Evolutionary conservation across 2,113 vertebrate genomes (phyloP).

Genomic region (Zapus hudsonius): DNA sequence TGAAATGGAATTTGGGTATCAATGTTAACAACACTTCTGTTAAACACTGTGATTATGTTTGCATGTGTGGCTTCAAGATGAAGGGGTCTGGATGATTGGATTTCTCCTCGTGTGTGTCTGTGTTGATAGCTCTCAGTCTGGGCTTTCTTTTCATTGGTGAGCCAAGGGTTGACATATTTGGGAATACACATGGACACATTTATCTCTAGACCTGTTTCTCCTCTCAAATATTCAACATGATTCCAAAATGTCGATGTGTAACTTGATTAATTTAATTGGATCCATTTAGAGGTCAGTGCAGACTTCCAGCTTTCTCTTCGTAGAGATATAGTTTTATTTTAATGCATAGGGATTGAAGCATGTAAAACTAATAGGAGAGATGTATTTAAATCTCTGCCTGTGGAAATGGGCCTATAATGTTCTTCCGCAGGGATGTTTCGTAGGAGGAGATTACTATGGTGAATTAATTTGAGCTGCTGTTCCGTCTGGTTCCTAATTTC

Average conservation of each 20-base stretch:
- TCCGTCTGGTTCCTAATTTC: slow-evolving; percentile 67
- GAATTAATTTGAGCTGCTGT: slow-evolving; percentile 74
- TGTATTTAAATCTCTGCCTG: slow-evolving; percentile 63
- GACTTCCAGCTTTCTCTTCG: slow-evolving; percentile 49
- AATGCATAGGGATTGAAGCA: slow-evolving; percentile 32
- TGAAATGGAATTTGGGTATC: slow-evolving; percentile 85
- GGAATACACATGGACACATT: background rate
- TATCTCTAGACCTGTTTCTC: background rate
- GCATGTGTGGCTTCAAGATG: slow-evolving; percentile 74
- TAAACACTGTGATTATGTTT: slow-evolving; percentile 77
- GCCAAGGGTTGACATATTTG: slow-evolving; percentile 37
- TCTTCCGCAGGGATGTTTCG: slow-evolving; percentile 51
- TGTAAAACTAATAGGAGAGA: slow-evolving; percentile 60
- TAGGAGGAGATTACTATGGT: slow-evolving; percentile 53
- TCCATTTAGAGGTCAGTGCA: slow-evolving; percentile 69
- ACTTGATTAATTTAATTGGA: slow-evolving; percentile 63
- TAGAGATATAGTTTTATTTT: slow-evolving; percentile 66
- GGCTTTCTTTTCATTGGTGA: slow-evolving; percentile 71
- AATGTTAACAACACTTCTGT: slow-evolving; percentile 81
- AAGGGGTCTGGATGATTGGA: slow-evolving; percentile 60
- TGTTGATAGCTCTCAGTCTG: slow-evolving; percentile 57
- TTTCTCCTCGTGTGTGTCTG: slow-evolving; percentile 38
- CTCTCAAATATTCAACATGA: background rate
- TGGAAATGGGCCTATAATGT: slow-evolving; percentile 67
- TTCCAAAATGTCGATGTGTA: slow-evolving; percentile 59